These are phyloP conservation scores for Spodoptera picta DNA, from an alignment of 2,888 invertebrate genomes.

Conservation along the genomic window DNA sequence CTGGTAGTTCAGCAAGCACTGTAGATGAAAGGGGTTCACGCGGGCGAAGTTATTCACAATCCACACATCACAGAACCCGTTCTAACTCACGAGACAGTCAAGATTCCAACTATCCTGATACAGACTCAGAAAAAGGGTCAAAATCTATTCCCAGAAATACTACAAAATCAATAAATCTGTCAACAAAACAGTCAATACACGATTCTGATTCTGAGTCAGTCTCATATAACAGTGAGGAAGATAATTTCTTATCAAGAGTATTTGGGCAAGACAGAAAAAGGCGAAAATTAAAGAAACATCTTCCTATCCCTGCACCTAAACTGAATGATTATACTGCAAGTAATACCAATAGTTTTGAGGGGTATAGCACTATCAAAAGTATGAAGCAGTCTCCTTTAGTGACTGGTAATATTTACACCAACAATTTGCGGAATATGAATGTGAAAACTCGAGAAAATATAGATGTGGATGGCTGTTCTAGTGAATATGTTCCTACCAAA, in stretches of 20 bases:
- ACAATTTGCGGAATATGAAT: constrained; percentile 78
- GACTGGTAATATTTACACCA: constrained; percentile 81
- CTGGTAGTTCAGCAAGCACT: constrained; percentile 66
- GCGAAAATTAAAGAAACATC: constrained; percentile 70
- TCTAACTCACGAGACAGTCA: constrained; percentile 79
- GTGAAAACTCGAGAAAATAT: constrained; percentile 64
- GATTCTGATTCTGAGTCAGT: constrained; percentile 80
- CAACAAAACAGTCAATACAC: constrained; percentile 61
- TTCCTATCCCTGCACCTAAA: constrained; percentile 53
- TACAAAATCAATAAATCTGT: constrained; percentile 43
- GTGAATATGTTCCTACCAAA: constrained; percentile 85
- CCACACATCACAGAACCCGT: constrained; percentile 65
- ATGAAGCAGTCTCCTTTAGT: constrained; percentile 75
- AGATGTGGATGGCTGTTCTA: constrained; percentile 76
- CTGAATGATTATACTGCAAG: constrained; percentile 58
- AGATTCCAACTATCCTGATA: constrained; percentile 76
- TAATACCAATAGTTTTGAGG: constrained; percentile 65
- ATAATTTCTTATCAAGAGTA: constrained; percentile 80
- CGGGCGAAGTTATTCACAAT: constrained; percentile 68
- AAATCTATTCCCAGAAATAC: constrained; percentile 57
- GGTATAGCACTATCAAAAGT: constrained; percentile 76
- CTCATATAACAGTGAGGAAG: constrained; percentile 81
- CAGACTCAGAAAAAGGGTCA: constrained; percentile 69
- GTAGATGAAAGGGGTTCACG: constrained; percentile 66
- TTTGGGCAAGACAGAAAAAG: constrained; percentile 76